These are phyloP conservation scores for Brachionus plicatilis DNA, from an alignment of 1,140 invertebrate genomes.

Conservation along the genomic window DNA sequence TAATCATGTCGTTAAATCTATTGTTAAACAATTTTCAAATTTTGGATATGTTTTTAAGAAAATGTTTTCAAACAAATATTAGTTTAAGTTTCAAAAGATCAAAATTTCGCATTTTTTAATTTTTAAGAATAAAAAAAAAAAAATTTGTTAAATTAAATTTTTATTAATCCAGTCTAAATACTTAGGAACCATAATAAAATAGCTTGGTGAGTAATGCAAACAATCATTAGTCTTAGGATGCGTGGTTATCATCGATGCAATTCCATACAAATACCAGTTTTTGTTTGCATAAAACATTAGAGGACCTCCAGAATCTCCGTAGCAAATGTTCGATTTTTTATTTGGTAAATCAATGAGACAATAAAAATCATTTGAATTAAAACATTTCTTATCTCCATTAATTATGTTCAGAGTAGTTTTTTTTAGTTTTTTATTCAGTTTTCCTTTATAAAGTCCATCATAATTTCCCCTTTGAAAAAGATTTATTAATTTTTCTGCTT, in stretches of 20 bases:
- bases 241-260: neutral
- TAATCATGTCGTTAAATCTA: neutral
- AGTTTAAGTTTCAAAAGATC: neutral
- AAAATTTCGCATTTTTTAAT: neutral
- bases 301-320: slow-evolving; percentile 27
- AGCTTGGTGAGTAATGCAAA: neutral
- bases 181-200: neutral
- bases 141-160: neutral
- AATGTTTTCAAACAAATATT: neutral
- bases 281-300: neutral
- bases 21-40: neutral
- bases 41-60: neutral
- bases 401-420: no score
- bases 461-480: no score
- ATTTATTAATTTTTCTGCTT: no score
- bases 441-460: no score
- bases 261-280: neutral
- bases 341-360: neutral
- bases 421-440: no score
- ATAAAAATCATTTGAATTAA: neutral
- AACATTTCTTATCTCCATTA: no score
- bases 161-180: neutral
- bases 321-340: slow-evolving; percentile 2
- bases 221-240: neutral
- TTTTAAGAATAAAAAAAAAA: no score